These are phyloP conservation scores for Caenorhabditis briggsae DNA, from an alignment of 1,140 invertebrate genomes.

Conservation along the genomic window DNA sequence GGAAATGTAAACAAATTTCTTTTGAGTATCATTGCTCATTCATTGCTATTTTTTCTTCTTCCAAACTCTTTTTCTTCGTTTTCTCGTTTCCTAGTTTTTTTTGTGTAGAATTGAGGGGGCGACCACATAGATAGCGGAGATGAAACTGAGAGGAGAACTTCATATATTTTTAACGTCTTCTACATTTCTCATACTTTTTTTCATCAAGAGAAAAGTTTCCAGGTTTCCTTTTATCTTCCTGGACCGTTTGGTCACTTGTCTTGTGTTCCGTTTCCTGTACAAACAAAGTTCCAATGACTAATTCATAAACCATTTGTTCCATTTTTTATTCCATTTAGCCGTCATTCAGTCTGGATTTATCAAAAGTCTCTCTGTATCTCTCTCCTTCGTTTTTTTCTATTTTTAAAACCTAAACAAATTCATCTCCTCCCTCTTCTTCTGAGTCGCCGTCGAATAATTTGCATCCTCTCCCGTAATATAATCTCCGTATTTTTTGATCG, in stretches of 20 bases:
- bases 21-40: too few relatives aligned
- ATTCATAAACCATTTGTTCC: not conserved
- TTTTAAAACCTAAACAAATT: not conserved
- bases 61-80: not conserved
- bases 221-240: not conserved
- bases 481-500: conserved; percentile 2
- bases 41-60: not conserved
- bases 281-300: not conserved
- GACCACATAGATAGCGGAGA: not conserved
- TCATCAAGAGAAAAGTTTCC: not conserved
- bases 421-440: not conserved
- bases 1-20: not conserved
- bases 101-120: not conserved
- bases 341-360: not conserved
- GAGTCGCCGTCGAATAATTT: not conserved
- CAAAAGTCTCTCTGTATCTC: not conserved
- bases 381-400: not conserved
- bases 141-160: not conserved
- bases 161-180: conserved; percentile 10
- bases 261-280: not conserved
- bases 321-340: not conserved
- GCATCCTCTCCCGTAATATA: conserved; percentile 11
- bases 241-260: not conserved
- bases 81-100: not conserved
- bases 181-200: not conserved